These are phyloP conservation scores for Marronus borbonicus DNA, from an alignment of 2,888 invertebrate species.

Conservation along the genomic window DNA sequence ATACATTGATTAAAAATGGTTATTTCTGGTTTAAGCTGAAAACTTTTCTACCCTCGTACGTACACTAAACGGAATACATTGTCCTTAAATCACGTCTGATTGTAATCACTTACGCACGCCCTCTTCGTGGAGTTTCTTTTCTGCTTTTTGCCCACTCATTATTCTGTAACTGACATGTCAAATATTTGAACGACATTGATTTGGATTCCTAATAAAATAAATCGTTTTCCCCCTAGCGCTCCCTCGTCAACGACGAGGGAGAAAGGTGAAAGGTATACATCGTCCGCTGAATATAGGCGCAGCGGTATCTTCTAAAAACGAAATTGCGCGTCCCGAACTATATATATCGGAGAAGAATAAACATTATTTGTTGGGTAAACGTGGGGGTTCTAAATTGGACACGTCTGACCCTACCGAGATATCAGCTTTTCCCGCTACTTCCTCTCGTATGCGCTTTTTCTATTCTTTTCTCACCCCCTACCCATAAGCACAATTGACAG, in stretches of 20 bases:
- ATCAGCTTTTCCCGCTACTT: slow-evolving; percentile 22
- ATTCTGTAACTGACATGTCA: slow-evolving; percentile 41
- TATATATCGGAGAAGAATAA: slow-evolving; percentile 36
- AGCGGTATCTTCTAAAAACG: slow-evolving; percentile 6
- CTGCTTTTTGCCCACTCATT: slow-evolving; percentile 12
- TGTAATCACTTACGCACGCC: too few species aligned
- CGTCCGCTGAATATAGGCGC: slow-evolving; percentile 5
- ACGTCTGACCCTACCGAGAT: slow-evolving; percentile 49
- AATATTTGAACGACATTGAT: slow-evolving; percentile 41
- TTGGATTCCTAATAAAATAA: slow-evolving; percentile 35
- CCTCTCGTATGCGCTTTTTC: slow-evolving; percentile 3
- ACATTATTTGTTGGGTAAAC: slow-evolving; percentile 50
- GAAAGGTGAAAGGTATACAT: slow-evolving; percentile 26
- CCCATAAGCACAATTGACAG: slow-evolving; percentile 38
- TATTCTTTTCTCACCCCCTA: slow-evolving; percentile 19
- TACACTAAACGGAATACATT: neutral
- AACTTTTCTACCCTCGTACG: too few species aligned
- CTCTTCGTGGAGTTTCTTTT: neutral
- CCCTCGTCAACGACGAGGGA: neutral
- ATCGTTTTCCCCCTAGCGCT: slow-evolving; percentile 15
- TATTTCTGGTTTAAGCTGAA: too few species aligned
- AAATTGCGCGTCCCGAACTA: slow-evolving; percentile 26
- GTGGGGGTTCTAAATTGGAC: slow-evolving; percentile 51
- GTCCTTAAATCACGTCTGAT: too few species aligned
- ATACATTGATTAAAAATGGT: too few species aligned